These are phyloP conservation scores for Lophotriccus pileatus DNA, from an alignment of 2,797 vertebrate species.

Conservation along the genomic window DNA sequence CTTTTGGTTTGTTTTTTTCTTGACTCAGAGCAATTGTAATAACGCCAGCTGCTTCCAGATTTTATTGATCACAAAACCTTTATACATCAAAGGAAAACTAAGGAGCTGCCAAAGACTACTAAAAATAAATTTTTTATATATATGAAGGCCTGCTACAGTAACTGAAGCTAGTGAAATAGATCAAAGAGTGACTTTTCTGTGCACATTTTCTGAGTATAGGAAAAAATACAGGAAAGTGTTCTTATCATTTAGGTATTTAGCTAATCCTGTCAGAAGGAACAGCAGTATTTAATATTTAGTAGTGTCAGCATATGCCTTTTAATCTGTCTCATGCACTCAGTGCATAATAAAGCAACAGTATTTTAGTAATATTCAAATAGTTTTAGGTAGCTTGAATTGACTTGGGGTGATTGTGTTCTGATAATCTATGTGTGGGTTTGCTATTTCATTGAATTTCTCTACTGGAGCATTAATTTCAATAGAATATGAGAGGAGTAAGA, in stretches of 20 bases:
- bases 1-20: background rate
- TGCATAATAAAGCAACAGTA: background rate
- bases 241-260: conserved; percentile 30
- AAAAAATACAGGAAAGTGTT: background rate
- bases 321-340: background rate
- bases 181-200: background rate
- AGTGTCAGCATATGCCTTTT: background rate
- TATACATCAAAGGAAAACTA: conserved; percentile 45
- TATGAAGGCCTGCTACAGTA: background rate
- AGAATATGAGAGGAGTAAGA: background rate
- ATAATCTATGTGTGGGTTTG: background rate
- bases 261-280: conserved; percentile 36
- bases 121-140: conserved; percentile 5
- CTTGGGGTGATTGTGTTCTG: background rate
- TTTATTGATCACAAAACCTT: conserved; percentile 33
- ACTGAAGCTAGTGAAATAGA: conserved; percentile 1
- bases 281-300: background rate
- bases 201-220: background rate
- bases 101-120: background rate
- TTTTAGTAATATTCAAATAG: background rate
- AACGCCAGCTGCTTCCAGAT: conserved; percentile 12
- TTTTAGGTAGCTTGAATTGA: background rate
- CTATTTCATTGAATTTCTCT: background rate
- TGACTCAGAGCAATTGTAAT: background rate
- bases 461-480: background rate